phyloP scores from a whole-genome alignment of 1,140 invertebrate species.

The Conus ventricosus region DNA sequence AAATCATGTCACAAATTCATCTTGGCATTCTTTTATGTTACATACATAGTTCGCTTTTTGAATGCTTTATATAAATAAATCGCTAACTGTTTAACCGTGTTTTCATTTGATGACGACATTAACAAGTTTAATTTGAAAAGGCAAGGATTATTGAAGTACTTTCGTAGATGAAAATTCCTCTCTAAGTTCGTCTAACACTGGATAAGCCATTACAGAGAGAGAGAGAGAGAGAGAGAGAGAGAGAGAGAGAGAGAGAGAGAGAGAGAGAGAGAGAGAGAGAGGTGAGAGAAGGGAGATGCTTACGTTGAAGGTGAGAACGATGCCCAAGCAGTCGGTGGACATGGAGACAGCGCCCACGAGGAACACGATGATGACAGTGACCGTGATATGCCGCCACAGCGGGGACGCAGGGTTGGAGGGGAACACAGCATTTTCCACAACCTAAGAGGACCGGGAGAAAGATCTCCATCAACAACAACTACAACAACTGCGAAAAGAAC shows the following conservation, averaged over 20 bases:
- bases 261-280: constrained; percentile 42
- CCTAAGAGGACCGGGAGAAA: constrained; percentile 57
- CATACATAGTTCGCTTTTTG: too few species aligned
- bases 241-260: not conserved
- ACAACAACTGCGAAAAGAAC: not conserved
- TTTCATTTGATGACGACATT: too few species aligned
- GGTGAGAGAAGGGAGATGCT: too few species aligned
- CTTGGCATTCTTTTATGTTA: too few species aligned
- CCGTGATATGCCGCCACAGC: constrained; percentile 78
- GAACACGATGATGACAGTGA: constrained; percentile 84
- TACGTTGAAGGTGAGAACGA: constrained; percentile 91
- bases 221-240: constrained; percentile 77
- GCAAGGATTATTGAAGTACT: too few species aligned
- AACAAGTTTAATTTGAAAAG: too few species aligned
- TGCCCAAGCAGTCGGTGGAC: constrained; percentile 89
- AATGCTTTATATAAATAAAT: too few species aligned
- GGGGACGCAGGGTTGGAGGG: constrained; percentile 75
- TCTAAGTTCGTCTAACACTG: too few species aligned
- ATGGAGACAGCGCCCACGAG: constrained; percentile 87
- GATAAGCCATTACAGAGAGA: constrained; percentile 85
- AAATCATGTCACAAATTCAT: too few species aligned
- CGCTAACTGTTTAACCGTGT: too few species aligned
- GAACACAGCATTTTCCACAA: constrained; percentile 75
- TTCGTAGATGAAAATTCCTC: too few species aligned
- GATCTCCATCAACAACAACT: not conserved